Evolutionary conservation across 2,888 invertebrate species (phyloP), one percentile per base, ranked within the genome.

Genomic region (Eilema griseolum): DNA sequence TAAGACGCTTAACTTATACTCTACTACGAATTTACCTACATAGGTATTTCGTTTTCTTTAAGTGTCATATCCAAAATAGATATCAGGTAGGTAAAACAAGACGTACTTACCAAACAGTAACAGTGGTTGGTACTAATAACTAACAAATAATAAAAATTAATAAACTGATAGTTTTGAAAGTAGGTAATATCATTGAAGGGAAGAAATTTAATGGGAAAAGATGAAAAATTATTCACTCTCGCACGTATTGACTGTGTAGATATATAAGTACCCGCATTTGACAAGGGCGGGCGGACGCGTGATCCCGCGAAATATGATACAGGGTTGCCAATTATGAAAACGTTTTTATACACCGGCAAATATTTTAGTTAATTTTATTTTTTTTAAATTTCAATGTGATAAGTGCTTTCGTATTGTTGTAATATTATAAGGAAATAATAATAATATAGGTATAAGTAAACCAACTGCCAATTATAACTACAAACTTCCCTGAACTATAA

Each of bases 141-240:
- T 62, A 41, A 16, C 26, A 26, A 41, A 62, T 62, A 37, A 3
- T 14, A 16, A 23, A 37, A 1, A 16, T 24, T 12, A 61, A 33
- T 23, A 37, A 7, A 62, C 20, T 26, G 62, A 20, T 62, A 62
- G 41, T 62, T 41, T 20, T 62, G 62, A 41, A 41, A 10, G 24
- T 3, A n/a, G n/a, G n/a, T n/a, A n/a, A 24, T 62, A 37, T 16
- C 23, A n/a, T 52, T n/a, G 66, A 56, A 73, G 82, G 83, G 82
- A 72, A 77, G 79, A 81, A 67, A 84, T 83, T 87, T 90, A 92
- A 92, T 92, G 89, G 88, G 85, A 85, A 89, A 88, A 88, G 89
- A 92, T 93, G 93, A 94, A 94, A 94, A 93, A 94, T 93, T 92
- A 93, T 93, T 92, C 90, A 85, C 88, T 90, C 88, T 88, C 88